Percentiles rank a stretch among this genome's conserved stretches.
Evolutionary conservation across 2,797 vertebrate genomes (phyloP).

Genomic region (Chelmon rostratus): DNA sequence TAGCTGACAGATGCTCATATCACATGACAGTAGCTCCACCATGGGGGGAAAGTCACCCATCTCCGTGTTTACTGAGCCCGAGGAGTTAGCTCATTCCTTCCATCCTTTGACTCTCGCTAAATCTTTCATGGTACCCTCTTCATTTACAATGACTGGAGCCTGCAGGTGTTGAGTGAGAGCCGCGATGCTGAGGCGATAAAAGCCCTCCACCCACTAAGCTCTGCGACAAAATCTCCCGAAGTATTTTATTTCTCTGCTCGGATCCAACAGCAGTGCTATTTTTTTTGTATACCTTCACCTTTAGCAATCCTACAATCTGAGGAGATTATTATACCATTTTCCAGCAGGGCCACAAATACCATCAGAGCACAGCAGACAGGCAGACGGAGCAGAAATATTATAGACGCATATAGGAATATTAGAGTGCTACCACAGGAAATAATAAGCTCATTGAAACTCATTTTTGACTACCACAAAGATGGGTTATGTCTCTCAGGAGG

Average conservation of each 20-base stretch:
- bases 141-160: constrained; percentile 68
- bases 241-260: constrained; percentile 52
- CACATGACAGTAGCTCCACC: constrained; percentile 67
- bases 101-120: constrained; percentile 64
- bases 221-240: constrained; percentile 27
- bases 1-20: constrained; percentile 62
- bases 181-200: constrained; percentile 63
- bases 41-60: constrained; percentile 45
- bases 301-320: not conserved
- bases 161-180: constrained; percentile 82
- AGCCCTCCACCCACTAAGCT: constrained; percentile 33
- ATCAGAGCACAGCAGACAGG: constrained; percentile 28
- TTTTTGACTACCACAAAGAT: constrained; percentile 22
- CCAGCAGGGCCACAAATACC: constrained; percentile 9
- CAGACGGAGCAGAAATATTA: constrained; percentile 38
- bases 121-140: constrained; percentile 81
- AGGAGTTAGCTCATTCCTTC: constrained; percentile 75
- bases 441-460: constrained; percentile 32
- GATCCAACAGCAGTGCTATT: constrained; percentile 15
- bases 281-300: constrained; percentile 4
- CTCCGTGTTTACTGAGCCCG: constrained; percentile 75
- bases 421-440: constrained; percentile 49
- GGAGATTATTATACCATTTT: not conserved
- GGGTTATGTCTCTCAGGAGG: constrained; percentile 30
- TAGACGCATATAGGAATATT: constrained; percentile 62